phyloP scores from a whole-genome alignment of 35 echinoderm and acorn worm genomes.

The Amphiura filiformis region DNA sequence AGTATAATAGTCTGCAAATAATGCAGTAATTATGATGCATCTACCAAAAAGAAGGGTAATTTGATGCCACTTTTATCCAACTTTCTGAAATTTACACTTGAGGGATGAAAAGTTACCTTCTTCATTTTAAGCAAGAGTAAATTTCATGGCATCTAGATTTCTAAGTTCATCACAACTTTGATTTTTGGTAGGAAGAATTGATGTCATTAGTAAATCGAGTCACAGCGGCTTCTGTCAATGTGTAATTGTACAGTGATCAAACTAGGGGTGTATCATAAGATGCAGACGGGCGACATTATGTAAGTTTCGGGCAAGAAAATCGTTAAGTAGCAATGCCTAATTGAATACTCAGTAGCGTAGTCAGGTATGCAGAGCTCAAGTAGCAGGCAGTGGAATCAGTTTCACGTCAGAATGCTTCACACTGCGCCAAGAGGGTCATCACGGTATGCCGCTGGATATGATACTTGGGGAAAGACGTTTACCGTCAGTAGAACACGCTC shows the following conservation, averaged over 20 bases:
- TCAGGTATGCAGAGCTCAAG: constrained; percentile 6
- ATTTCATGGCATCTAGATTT: neutral
- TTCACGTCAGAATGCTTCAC: constrained; percentile 9
- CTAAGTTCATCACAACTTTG: neutral
- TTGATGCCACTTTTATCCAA: neutral
- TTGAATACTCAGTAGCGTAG: constrained; percentile 14
- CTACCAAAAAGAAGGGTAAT: no score
- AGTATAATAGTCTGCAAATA: no score
- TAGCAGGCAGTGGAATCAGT: neutral
- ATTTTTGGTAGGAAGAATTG: neutral
- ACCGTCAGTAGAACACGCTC: neutral
- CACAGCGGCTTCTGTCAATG: neutral
- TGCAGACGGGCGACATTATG: neutral
- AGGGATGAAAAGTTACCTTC: neutral
- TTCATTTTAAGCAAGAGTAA: neutral
- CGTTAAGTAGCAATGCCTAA: constrained; percentile 8
- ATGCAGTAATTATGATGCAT: no score
- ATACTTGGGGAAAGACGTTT: constrained; percentile 7
- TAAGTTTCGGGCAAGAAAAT: constrained; percentile 8
- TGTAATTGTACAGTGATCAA: neutral
- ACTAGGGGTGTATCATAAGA: neutral
- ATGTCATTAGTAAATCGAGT: neutral
- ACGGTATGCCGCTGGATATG: neutral
- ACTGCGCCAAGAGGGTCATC: constrained; percentile 5
- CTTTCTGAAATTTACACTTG: neutral